These are phyloP conservation scores for Salarias fasciatus DNA, from an alignment of 2,797 vertebrate species.

Conservation along the genomic window DNA sequence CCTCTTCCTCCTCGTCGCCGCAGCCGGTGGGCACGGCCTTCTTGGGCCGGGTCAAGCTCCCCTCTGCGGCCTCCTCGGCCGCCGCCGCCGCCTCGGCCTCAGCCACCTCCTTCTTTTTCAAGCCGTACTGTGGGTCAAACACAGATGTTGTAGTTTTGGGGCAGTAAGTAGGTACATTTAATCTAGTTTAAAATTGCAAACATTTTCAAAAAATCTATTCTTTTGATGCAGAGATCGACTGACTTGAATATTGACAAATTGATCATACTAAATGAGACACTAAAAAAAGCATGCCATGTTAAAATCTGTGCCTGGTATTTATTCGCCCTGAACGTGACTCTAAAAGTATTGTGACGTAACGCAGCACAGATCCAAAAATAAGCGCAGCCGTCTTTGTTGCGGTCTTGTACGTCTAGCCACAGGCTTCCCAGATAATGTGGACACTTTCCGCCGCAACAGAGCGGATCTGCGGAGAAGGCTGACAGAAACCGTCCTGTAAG, in stretches of 20 bases:
- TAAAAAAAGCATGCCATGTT: too few species aligned
- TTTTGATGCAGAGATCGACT: too few species aligned
- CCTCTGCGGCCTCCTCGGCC: constrained; percentile 89
- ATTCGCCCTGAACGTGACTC: too few species aligned
- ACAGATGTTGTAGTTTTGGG: too few species aligned
- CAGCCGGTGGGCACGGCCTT: constrained; percentile 94
- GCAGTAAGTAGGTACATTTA: too few species aligned
- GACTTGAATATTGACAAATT: too few species aligned
- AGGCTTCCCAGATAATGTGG: constrained; percentile 6
- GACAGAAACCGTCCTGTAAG: constrained; percentile 27
- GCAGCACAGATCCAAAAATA: too few species aligned
- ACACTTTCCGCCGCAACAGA: background rate
- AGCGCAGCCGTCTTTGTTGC: background rate
- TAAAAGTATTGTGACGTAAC: too few species aligned
- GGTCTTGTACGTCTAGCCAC: background rate
- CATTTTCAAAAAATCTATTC: too few species aligned
- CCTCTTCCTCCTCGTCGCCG: constrained; percentile 93
- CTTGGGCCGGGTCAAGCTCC: constrained; percentile 95
- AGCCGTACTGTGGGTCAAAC: constrained; percentile 70
- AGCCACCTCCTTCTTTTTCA: constrained; percentile 95
- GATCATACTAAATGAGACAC: too few species aligned
- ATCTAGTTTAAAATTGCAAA: too few species aligned
- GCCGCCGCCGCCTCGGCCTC: constrained; percentile 94
- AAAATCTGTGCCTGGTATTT: too few species aligned
- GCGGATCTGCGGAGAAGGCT: constrained; percentile 7